Evolutionary conservation across 2,113 vertebrate genomes (phyloP).

Genomic region (Sinocyclocheilus maitianheensis): DNA sequence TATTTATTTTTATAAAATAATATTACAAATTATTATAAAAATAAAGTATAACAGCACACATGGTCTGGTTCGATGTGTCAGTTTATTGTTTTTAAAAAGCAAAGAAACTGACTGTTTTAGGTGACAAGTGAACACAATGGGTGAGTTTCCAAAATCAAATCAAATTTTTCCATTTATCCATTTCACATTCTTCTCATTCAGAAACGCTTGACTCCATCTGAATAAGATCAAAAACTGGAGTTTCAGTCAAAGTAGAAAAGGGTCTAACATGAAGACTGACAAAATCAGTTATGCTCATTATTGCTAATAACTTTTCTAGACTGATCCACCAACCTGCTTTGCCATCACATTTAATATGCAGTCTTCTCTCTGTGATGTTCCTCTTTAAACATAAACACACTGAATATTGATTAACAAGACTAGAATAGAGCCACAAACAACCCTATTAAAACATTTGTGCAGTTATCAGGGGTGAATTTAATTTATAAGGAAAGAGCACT

Average conservation of each 20-base stretch:
- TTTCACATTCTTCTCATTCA: constrained; percentile 6
- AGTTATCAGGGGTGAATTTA: constrained; percentile 40
- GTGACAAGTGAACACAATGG: constrained; percentile 47
- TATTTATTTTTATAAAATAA: no score
- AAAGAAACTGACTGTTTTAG: constrained; percentile 42
- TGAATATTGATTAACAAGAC: constrained; percentile 31
- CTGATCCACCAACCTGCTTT: constrained; percentile 29
- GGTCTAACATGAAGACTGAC: constrained; percentile 43
- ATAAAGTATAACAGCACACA: not conserved
- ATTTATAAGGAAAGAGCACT: constrained; percentile 27
- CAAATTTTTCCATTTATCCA: constrained; percentile 19
- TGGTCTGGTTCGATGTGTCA: constrained; percentile 42
- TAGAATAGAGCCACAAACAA: constrained; percentile 47
- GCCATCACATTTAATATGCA: constrained; percentile 9
- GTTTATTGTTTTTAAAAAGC: constrained; percentile 55
- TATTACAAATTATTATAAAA: not conserved
- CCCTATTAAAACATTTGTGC: constrained; percentile 2
- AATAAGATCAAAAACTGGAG: not conserved
- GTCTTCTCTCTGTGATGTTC: constrained; percentile 35
- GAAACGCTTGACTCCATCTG: constrained; percentile 11
- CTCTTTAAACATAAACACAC: constrained; percentile 50
- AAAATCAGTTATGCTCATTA: constrained; percentile 60
- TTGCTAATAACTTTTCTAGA: constrained; percentile 53
- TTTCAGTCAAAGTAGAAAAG: constrained; percentile 45
- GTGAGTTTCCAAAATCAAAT: constrained; percentile 1